Evolutionary conservation across 2,113 vertebrate species (phyloP).

Genomic region (Heterotis niloticus): DNA sequence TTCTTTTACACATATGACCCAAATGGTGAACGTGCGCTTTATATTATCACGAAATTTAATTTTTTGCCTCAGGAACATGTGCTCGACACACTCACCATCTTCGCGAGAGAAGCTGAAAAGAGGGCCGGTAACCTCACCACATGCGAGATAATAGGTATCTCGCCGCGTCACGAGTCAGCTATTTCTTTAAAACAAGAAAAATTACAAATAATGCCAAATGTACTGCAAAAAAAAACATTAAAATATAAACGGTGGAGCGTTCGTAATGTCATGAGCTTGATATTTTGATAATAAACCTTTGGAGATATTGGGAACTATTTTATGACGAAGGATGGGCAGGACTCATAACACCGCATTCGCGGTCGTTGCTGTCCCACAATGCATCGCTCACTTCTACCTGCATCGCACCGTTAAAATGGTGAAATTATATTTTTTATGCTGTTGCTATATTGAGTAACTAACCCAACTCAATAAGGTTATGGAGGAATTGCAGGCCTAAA

Average conservation of each 20-base stretch:
- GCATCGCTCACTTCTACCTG: not conserved
- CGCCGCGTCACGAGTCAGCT: not conserved
- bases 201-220: not conserved
- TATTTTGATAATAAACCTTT: not conserved
- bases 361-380: conserved; percentile 9
- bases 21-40: fast-evolving
- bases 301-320: conserved; percentile 20
- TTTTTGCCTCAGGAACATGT: not conserved
- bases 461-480: too few relatives aligned
- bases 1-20: not conserved
- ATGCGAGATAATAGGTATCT: conserved; percentile 50
- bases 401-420: too few relatives aligned
- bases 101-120: conserved; percentile 59
- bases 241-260: not conserved
- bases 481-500: too few relatives aligned
- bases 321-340: not conserved
- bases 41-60: not conserved
- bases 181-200: not conserved
- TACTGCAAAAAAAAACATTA: not conserved
- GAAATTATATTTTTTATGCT: too few relatives aligned
- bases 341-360: not conserved
- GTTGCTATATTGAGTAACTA: too few relatives aligned
- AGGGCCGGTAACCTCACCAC: conserved; percentile 47
- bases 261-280: not conserved
- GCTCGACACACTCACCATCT: conserved; percentile 71